phyloP scores from a whole-genome alignment of 1,140 invertebrate genomes.

The Drosophila erecta region DNA sequence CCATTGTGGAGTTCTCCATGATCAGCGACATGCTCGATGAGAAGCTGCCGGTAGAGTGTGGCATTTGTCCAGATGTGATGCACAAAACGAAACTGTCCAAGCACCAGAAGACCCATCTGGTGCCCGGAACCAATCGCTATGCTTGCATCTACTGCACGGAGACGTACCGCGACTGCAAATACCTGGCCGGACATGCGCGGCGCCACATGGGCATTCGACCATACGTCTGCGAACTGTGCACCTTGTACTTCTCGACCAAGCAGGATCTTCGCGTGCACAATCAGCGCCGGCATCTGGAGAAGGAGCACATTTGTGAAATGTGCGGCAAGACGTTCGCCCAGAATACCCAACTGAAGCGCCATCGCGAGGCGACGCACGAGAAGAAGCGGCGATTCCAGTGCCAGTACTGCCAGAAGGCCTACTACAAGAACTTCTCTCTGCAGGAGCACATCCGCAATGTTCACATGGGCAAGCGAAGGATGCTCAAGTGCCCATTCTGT shows the following conservation, averaged over 20 bases:
- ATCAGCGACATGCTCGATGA: conserved; percentile 53
- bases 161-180: conserved; percentile 77
- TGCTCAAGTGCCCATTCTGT: conserved; percentile 78
- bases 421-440: conserved; percentile 79
- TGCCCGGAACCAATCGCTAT: conserved; percentile 73
- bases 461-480: conserved; percentile 77
- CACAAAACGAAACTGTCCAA: conserved; percentile 61
- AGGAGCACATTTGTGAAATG: conserved; percentile 80
- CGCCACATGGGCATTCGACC: conserved; percentile 81
- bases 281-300: conserved; percentile 72
- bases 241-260: conserved; percentile 78
- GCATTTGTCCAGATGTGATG: conserved; percentile 81
- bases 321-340: conserved; percentile 80
- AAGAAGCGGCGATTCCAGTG: conserved; percentile 78
- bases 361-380: conserved; percentile 77
- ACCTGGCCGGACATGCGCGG: conserved; percentile 74
- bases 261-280: conserved; percentile 78
- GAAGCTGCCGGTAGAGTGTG: conserved; percentile 75
- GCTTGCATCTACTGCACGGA: conserved; percentile 76
- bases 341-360: conserved; percentile 74
- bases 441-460: conserved; percentile 81
- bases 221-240: conserved; percentile 75
- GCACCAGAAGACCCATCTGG: conserved; percentile 74
- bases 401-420: conserved; percentile 73
- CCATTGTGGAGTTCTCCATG: conserved; percentile 79